Evolutionary conservation across 2,888 invertebrate species (phyloP).

Genomic region (Thymelicus sylvestris): DNA sequence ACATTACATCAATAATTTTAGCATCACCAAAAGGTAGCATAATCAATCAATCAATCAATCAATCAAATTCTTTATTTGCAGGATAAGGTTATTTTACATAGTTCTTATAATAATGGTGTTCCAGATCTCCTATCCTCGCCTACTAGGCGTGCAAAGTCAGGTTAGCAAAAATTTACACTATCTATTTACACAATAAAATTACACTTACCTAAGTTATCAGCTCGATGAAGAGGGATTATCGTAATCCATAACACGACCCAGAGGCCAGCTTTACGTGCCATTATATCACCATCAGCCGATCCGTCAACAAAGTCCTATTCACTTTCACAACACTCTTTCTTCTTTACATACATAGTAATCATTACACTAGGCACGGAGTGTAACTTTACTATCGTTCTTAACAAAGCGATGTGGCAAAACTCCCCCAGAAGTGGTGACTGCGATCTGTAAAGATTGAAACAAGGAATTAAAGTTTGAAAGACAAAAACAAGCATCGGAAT

Average conservation of each 20-base stretch:
- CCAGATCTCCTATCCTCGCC: too few relatives aligned
- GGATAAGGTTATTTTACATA: too few relatives aligned
- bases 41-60: too few relatives aligned
- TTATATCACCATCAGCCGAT: slow-evolving; percentile 44
- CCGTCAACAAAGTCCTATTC: slow-evolving; percentile 11
- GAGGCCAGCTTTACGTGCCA: slow-evolving; percentile 65
- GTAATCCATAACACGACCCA: slow-evolving; percentile 72
- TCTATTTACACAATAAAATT: not conserved
- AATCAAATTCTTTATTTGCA: too few relatives aligned
- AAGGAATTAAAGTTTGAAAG: slow-evolving; percentile 25
- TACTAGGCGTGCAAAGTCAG: too few relatives aligned
- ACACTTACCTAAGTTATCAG: slow-evolving; percentile 77
- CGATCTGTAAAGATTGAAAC: slow-evolving; percentile 33
- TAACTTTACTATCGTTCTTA: slow-evolving; percentile 13
- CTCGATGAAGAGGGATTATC: slow-evolving; percentile 70
- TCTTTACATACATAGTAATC: slow-evolving; percentile 24
- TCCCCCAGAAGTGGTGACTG: slow-evolving; percentile 6
- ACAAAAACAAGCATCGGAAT: slow-evolving; percentile 16
- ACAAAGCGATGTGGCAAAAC: not conserved
- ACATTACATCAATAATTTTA: too few relatives aligned
- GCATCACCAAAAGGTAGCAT: too few relatives aligned
- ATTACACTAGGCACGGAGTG: not conserved
- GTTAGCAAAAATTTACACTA: too few relatives aligned
- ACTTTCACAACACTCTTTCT: slow-evolving; percentile 20
- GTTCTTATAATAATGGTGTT: too few relatives aligned